Conservation (phyloP, 2,888 invertebrate genomes). For the Blastobasis adustella region DNA sequence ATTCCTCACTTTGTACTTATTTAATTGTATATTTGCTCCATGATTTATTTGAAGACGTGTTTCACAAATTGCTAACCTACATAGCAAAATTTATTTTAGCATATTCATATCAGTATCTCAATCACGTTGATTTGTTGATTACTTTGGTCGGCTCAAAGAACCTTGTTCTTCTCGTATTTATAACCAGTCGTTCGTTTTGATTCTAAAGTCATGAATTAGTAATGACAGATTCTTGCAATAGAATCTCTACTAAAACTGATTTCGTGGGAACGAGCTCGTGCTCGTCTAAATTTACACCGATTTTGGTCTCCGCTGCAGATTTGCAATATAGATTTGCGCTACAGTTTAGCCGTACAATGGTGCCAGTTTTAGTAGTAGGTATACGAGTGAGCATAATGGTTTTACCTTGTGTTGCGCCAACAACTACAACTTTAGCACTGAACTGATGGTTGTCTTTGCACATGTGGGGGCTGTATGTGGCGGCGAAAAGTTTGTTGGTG, state of each 20-base stretch:
- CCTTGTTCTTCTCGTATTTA: slow-evolving; percentile 4
- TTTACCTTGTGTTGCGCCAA: slow-evolving; percentile 63
- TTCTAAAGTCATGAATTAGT: slow-evolving; percentile 1
- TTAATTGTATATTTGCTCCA: background rate
- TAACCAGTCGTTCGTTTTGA: slow-evolving; percentile 3
- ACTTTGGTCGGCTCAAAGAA: slow-evolving; percentile 2
- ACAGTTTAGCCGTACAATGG: slow-evolving; percentile 23
- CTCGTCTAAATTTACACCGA: background rate
- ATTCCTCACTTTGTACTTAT: background rate
- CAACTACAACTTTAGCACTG: slow-evolving; percentile 41
- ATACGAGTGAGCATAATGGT: slow-evolving; percentile 56
- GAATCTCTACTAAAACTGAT: slow-evolving; percentile 5
- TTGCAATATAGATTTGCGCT: slow-evolving; percentile 15
- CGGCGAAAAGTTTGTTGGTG: slow-evolving; percentile 39
- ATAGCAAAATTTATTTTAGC: background rate
- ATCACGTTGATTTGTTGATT: background rate
- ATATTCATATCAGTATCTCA: slow-evolving; percentile 2
- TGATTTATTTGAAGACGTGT: background rate
- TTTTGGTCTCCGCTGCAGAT: slow-evolving; percentile 10
- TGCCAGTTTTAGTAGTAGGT: slow-evolving; percentile 51
- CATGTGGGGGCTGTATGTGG: slow-evolving; percentile 43
- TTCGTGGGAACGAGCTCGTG: too few relatives aligned
- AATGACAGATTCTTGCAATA: background rate
- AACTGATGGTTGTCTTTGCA: slow-evolving; percentile 28
- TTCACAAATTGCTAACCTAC: too few relatives aligned